phyloP scores from a whole-genome alignment of 2,113 vertebrate genomes.

The Solea senegalensis region DNA sequence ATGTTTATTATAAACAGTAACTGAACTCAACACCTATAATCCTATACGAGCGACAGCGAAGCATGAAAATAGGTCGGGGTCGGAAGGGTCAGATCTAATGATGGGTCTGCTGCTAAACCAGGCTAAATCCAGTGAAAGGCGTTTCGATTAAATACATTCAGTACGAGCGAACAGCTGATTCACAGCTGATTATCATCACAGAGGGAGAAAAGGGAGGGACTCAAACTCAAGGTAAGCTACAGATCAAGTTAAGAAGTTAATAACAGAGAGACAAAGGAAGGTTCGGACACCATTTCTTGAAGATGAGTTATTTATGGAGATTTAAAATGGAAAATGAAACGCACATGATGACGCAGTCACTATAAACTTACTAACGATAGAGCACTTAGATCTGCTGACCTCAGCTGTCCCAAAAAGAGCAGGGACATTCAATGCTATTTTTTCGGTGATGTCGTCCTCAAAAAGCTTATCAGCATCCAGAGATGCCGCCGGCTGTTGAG shows the following conservation, averaged over 20 bases:
- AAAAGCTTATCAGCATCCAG: slow-evolving; percentile 59
- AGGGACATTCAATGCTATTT: slow-evolving; percentile 47
- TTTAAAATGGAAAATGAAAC: slow-evolving; percentile 33
- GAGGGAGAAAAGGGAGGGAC: not conserved
- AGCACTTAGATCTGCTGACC: slow-evolving; percentile 49
- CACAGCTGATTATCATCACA: no score
- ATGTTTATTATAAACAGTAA: slow-evolving; percentile 18
- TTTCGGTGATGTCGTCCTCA: slow-evolving; percentile 46
- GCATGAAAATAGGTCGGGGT: not conserved
- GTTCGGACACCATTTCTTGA: slow-evolving; percentile 9
- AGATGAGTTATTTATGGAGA: slow-evolving; percentile 35
- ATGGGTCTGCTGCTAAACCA: not conserved
- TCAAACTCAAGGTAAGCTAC: not conserved
- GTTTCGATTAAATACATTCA: not conserved
- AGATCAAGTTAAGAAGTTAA: slow-evolving; percentile 12
- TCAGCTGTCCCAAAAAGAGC: slow-evolving; percentile 42
- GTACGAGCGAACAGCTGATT: not conserved
- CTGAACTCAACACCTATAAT: slow-evolving; percentile 5
- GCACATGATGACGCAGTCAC: slow-evolving; percentile 29
- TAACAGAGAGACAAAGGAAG: slow-evolving; percentile 20
- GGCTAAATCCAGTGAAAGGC: not conserved
- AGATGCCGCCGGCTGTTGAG: slow-evolving; percentile 55
- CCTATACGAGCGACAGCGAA: not conserved
- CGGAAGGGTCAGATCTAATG: not conserved
- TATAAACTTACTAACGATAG: slow-evolving; percentile 35